A percentile compares a stretch with the other conserved stretches of the same genome.
These are phyloP conservation scores for Hemithea aestivaria DNA, from an alignment of 2,888 invertebrate genomes.

Conservation along the genomic window DNA sequence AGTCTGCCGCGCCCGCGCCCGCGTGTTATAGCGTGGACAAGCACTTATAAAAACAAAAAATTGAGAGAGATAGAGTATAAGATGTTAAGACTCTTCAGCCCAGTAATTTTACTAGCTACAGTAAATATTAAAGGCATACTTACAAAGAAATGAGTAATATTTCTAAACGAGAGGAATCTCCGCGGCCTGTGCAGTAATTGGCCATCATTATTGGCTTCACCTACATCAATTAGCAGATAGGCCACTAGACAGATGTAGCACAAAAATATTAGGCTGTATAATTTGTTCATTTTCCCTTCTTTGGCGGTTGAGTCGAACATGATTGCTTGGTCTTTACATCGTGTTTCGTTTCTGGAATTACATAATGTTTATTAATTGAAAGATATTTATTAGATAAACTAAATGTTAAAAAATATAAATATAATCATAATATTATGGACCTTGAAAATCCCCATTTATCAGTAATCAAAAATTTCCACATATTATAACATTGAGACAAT, in stretches of 20 bases:
- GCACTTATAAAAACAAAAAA: too few species aligned
- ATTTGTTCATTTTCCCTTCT: slow-evolving; percentile 31
- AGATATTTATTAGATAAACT: too few species aligned
- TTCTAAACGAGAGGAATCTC: slow-evolving; percentile 51
- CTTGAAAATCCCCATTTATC: too few species aligned
- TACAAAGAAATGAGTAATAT: slow-evolving; percentile 57
- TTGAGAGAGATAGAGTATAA: too few species aligned
- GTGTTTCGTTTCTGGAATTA: slow-evolving; percentile 9
- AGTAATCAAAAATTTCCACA: too few species aligned
- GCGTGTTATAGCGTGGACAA: too few species aligned
- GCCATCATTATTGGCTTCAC: slow-evolving; percentile 39
- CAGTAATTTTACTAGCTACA: too few species aligned
- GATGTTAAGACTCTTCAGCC: too few species aligned
- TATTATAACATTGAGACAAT: too few species aligned
- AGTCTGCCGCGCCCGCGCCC: too few species aligned
- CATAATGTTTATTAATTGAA: not conserved
- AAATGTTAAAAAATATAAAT: too few species aligned
- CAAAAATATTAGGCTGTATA: slow-evolving; percentile 39
- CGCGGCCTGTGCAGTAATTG: slow-evolving; percentile 34
- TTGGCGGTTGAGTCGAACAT: slow-evolving; percentile 5
- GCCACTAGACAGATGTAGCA: slow-evolving; percentile 45
- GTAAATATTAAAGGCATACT: slow-evolving; percentile 36
- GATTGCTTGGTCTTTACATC: slow-evolving; percentile 12
- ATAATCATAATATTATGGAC: too few species aligned
- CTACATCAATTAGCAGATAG: slow-evolving; percentile 41